A percentile compares a stretch with the other conserved stretches of the same genome.
phyloP scores from a whole-genome alignment of 2,113 vertebrate genomes.

The Columba janthina region DNA sequence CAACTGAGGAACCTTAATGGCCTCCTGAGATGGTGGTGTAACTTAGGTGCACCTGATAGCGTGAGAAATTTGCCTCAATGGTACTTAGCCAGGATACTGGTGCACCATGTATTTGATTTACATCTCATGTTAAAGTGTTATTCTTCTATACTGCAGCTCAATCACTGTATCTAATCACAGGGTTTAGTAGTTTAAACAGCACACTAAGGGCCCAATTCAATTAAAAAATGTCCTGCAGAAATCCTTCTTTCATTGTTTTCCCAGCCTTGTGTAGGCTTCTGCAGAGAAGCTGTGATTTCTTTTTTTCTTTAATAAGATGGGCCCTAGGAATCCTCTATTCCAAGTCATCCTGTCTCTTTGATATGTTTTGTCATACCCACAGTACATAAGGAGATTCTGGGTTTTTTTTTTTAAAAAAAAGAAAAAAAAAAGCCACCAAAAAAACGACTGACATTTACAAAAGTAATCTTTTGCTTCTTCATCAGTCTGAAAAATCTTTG shows the following conservation, averaged over 20 bases:
- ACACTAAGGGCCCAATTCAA: conserved; percentile 48
- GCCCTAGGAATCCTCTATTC: background rate
- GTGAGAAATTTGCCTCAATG: background rate
- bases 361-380: background rate
- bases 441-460: background rate
- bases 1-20: background rate
- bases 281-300: background rate
- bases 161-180: conserved; percentile 39
- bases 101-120: conserved; percentile 7
- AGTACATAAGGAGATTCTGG: background rate
- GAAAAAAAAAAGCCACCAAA: background rate
- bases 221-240: conserved; percentile 51
- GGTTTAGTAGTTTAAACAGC: conserved; percentile 41
- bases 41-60: background rate
- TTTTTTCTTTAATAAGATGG: background rate
- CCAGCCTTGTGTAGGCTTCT: background rate
- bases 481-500: conserved; percentile 78
- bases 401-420: too few relatives aligned
- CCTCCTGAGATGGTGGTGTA: background rate
- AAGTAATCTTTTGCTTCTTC: background rate
- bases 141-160: conserved; percentile 1
- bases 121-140: background rate
- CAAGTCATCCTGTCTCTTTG: background rate
- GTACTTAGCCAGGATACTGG: background rate
- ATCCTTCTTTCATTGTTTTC: background rate